Evolutionary conservation across 2,888 invertebrate genomes (phyloP).

Genomic region (Platycnemis pennipes): DNA sequence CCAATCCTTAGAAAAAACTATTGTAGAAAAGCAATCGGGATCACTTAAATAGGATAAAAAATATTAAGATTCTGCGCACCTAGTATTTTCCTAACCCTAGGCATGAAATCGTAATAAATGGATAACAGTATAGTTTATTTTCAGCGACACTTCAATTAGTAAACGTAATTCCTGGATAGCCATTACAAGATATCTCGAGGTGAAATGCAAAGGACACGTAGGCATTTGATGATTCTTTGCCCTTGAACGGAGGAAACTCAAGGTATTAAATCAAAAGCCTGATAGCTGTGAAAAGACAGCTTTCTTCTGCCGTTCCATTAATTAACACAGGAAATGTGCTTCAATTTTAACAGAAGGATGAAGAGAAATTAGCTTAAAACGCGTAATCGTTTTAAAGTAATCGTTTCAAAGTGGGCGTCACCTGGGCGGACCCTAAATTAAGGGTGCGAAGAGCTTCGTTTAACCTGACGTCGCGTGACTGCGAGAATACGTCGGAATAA

Average conservation of each 20-base stretch:
- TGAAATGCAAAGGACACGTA: too few species aligned
- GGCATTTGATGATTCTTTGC: not conserved
- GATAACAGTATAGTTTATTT: too few species aligned
- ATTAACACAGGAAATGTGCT: not conserved
- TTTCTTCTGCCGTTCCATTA: not conserved
- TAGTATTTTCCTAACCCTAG: too few species aligned
- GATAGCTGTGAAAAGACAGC: not conserved
- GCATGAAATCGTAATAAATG: too few species aligned
- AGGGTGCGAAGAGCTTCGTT: not conserved
- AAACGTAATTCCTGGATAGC: too few species aligned
- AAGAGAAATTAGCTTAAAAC: not conserved
- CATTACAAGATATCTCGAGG: too few species aligned
- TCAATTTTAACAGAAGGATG: not conserved
- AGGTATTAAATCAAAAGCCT: not conserved
- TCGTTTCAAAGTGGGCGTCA: not conserved
- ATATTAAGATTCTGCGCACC: too few species aligned
- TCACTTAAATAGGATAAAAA: too few species aligned
- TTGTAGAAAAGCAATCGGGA: too few species aligned
- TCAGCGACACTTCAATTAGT: too few species aligned
- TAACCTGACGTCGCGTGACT: not conserved
- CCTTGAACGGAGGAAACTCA: not conserved
- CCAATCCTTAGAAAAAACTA: too few species aligned
- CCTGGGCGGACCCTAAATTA: conserved; percentile 24
- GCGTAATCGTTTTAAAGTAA: not conserved
- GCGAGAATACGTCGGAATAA: not conserved